Base-by-base conservation (phyloP, 2,797 vertebrate genomes). In the Phrynocephalus forsythii region DNA sequence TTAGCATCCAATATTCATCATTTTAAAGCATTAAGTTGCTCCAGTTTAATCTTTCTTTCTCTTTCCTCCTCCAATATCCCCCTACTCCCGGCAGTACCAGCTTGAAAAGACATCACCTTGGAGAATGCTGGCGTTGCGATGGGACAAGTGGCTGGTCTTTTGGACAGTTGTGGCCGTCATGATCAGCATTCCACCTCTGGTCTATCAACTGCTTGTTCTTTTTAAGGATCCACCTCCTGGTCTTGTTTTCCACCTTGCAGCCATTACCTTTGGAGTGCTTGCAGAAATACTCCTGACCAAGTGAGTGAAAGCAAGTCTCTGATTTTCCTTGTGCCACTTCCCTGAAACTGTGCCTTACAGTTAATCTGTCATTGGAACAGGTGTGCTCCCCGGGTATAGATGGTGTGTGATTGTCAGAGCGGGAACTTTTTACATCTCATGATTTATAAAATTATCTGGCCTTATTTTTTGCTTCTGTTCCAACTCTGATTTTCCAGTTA, bases 271-370 rank as follows among this genome's bases (percentile, higher is more conserved):
- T 5, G 87, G 94, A 9, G 1, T 91, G 15, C 66, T 95, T 63
- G 73, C 94, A 1, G 94, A 96, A 87, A 94, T 95, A 86, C 95
- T 97, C 86, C 92, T 95, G 50, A 88, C 96, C 88, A 94, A 95
- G 95, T 93, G 63, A 93, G 88, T 18, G 4, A 44, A 80, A 92
- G 85, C 48, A 80, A 44, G 13, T 72, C 30, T n/a, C 0, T 0
- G 48, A 5, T 38, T 38, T 77, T 30, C 6, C 80, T 72, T 82
- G 91, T 79, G 77, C 71, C 18, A 60, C 87, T 73, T 81, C 77
- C 69, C 30, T 82, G 88, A 11, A 30, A 75, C 69, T 63, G 13
- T 63, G 60, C 60, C 15, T 63, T 63, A 63, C 60, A 63, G 52
- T 56, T 63, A 20, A 63, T 63, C 60, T 63, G 10, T 63, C 18